Conservation (phyloP, 2,888 invertebrate genomes). For the Oligia latruncula region DNA sequence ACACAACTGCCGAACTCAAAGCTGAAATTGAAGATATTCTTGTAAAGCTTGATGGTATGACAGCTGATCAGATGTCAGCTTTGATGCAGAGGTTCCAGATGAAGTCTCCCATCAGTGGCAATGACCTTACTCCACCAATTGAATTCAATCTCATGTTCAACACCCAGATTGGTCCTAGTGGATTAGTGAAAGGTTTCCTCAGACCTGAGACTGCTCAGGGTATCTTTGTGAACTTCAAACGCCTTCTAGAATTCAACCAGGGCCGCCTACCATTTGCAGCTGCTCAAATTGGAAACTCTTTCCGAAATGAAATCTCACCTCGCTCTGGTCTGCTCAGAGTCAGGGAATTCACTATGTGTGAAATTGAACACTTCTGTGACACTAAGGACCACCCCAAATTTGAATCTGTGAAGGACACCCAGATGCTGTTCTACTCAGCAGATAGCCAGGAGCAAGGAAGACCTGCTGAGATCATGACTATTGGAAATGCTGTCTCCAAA, state of each 20-base stretch:
- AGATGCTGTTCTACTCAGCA: conserved; percentile 97
- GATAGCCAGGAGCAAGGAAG: conserved; percentile 99
- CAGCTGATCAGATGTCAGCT: conserved; percentile 95
- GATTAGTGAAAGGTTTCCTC: conserved; percentile 97
- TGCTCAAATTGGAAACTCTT: conserved; percentile 99
- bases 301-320: conserved; percentile 99
- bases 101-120: conserved; percentile 98
- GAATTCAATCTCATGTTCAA: conserved; percentile 99
- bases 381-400: conserved; percentile 98
- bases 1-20: conserved; percentile 92
- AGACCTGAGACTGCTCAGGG: conserved; percentile 99
- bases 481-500: conserved; percentile 97
- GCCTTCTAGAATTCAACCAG: conserved; percentile 98
- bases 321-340: conserved; percentile 98
- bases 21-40: conserved; percentile 94
- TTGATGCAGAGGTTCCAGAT: conserved; percentile 97
- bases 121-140: conserved; percentile 98
- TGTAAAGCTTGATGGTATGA: conserved; percentile 97
- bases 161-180: conserved; percentile 99
- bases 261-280: conserved; percentile 99
- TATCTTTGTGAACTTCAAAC: conserved; percentile 99
- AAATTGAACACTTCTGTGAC: conserved; percentile 99
- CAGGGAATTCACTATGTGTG: conserved; percentile 99
- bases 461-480: conserved; percentile 93
- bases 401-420: conserved; percentile 92